Evolutionary conservation across 2,888 invertebrate genomes (phyloP), one percentile per base, ranked within the genome.

Genomic region (Orthosia gracilis): DNA sequence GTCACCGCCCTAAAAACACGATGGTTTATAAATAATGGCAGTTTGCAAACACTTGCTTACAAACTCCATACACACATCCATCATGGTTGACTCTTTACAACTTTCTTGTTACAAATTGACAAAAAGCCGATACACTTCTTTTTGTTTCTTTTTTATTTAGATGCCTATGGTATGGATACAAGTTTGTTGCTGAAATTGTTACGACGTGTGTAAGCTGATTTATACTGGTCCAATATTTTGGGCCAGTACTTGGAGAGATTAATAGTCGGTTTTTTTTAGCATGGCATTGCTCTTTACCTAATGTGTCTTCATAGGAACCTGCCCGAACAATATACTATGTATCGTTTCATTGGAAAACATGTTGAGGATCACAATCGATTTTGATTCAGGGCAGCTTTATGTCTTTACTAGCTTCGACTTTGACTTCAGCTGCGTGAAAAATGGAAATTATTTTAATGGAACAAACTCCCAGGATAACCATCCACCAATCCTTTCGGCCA

Each of bases 71-170:
- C n/a, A 76, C 83, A 76, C 76, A 85, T 85, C 75, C 66, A 85
- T 85, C 87, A 77, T 78, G 62, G 78, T 80, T 85, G 76, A 76
- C 75, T 86, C 69, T 77, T 71, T 61, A 69, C 66, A 83, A 85
- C 73, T 85, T 83, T 80, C 72, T 64, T 78, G 50, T 69, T 69
- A 57, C 47, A 82, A 83, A 80, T 80, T 85, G 78, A 82, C 82
- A 86, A 67, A 83, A 65, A 72, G 58, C 61, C 65, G 65, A 75
- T 80, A 83, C 26, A 66, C 47, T 47, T n/a, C 0, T 15, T 55
- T 50, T 65, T 70, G 31, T 52, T 68, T 55, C 52, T 58, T 55
- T 62, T 67, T 69, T 59, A n/a, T 64, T 31, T n/a, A 18, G 17
- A 31, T 59, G 26, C 11, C 12, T 77, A 55, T 61, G 59, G 52